Percentiles rank a stretch among this genome's conserved stretches.
These are phyloP conservation scores for Cantharis rustica DNA, from an alignment of 2,888 invertebrate species.

Conservation along the genomic window DNA sequence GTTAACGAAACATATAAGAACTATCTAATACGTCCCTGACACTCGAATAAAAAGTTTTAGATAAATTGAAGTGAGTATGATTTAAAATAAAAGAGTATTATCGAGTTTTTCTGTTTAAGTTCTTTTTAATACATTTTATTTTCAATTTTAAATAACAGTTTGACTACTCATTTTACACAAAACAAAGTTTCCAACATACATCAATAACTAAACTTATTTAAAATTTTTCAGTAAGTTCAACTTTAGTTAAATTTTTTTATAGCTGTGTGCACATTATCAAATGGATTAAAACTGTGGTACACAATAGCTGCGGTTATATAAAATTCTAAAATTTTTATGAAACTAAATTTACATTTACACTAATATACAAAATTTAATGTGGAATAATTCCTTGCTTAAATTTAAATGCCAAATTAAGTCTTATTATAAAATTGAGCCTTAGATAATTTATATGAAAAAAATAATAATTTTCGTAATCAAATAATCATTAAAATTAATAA, in stretches of 20 bases:
- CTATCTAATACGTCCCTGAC: too few relatives aligned
- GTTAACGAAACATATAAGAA: too few relatives aligned
- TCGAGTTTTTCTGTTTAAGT: too few relatives aligned
- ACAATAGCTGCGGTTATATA: background rate
- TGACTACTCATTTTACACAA: background rate
- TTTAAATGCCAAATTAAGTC: too few relatives aligned
- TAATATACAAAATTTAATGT: background rate
- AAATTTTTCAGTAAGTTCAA: background rate
- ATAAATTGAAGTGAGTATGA: too few relatives aligned
- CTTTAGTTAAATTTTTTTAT: background rate
- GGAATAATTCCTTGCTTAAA: background rate
- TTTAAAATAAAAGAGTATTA: too few relatives aligned
- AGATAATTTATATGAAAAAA: too few relatives aligned
- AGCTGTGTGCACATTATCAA: background rate
- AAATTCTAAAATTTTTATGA: background rate
- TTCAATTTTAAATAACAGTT: background rate
- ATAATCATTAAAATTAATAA: too few relatives aligned
- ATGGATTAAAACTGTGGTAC: background rate
- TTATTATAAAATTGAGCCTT: too few relatives aligned
- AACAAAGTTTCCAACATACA: background rate
- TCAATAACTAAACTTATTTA: background rate
- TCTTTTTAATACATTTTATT: background rate
- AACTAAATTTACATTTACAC: background rate
- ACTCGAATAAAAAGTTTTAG: too few relatives aligned
- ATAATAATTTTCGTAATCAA: too few relatives aligned